These are phyloP conservation scores for Deilephila elpenor DNA, from an alignment of 2,888 invertebrate genomes.

Conservation along the genomic window DNA sequence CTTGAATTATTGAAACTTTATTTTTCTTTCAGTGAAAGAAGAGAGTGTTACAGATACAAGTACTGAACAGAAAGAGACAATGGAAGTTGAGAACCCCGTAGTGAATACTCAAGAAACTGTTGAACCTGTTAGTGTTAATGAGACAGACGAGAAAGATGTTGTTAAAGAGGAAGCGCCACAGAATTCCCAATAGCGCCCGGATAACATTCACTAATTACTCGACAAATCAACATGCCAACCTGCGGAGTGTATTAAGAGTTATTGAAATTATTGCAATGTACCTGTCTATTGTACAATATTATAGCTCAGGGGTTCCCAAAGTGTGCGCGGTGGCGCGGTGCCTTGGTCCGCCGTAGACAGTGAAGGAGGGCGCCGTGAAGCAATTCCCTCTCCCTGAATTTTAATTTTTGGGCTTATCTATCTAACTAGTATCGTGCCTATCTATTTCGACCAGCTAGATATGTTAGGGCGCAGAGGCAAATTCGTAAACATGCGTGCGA, in stretches of 20 bases:
- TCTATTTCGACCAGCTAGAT: no score
- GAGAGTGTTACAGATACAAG: slow-evolving; percentile 36
- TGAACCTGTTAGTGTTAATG: slow-evolving; percentile 27
- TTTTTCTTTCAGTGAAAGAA: slow-evolving; percentile 40
- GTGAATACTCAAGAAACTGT: slow-evolving; percentile 36
- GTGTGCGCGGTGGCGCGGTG: no score
- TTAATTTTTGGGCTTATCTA: no score
- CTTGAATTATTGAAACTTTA: slow-evolving; percentile 28
- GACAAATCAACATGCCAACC: slow-evolving; percentile 1
- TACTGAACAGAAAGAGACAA: slow-evolving; percentile 32
- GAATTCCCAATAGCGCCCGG: slow-evolving; percentile 51
- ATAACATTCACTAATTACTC: not conserved
- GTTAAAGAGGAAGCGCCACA: slow-evolving; percentile 31
- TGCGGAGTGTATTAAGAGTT: not conserved
- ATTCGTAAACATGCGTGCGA: no score
- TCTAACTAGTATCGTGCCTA: no score
- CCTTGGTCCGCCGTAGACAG: no score
- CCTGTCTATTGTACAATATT: no score
- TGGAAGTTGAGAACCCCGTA: slow-evolving; percentile 33
- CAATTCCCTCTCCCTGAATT: no score
- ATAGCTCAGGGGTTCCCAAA: no score
- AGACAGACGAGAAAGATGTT: slow-evolving; percentile 27
- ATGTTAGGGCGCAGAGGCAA: no score
- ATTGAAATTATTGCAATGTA: no score
- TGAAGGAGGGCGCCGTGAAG: no score